These are phyloP conservation scores for Pollenia angustigena DNA, from an alignment of 2,888 invertebrate genomes.

Conservation along the genomic window DNA sequence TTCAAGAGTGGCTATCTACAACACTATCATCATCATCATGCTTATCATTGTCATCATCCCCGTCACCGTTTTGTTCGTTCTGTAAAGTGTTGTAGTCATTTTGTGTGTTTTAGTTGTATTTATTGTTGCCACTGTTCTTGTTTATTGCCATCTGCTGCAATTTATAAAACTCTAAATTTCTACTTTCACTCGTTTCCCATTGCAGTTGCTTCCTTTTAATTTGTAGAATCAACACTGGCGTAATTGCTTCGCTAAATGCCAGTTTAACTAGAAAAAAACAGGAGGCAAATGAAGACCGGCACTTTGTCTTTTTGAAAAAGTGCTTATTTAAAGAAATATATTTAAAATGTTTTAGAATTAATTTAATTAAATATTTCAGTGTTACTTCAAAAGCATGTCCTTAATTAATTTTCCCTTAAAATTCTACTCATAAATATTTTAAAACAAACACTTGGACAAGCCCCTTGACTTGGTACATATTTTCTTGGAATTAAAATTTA, in stretches of 20 bases:
- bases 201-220: conserved; percentile 44
- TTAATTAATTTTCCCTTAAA: no score
- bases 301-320: not conserved
- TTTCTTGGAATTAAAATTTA: no score
- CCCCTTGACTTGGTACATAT: no score
- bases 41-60: not conserved
- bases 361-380: not conserved
- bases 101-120: not conserved
- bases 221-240: conserved; percentile 37
- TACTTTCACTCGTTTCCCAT: conserved; percentile 48
- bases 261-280: conserved; percentile 24
- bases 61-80: conserved; percentile 1
- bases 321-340: not conserved
- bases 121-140: conserved; percentile 26
- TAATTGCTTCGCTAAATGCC: conserved; percentile 52
- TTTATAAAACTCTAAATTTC: conserved; percentile 38
- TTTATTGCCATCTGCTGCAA: conserved; percentile 56
- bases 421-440: no score
- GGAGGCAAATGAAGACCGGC: not conserved
- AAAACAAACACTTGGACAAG: no score
- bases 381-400: no score
- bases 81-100: conserved; percentile 53
- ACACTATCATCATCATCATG: conserved; percentile 12
- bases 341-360: not conserved
- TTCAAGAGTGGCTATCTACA: conserved; percentile 18